Conservation (phyloP, 1,140 invertebrate genomes). For the Heliconius himera region DNA sequence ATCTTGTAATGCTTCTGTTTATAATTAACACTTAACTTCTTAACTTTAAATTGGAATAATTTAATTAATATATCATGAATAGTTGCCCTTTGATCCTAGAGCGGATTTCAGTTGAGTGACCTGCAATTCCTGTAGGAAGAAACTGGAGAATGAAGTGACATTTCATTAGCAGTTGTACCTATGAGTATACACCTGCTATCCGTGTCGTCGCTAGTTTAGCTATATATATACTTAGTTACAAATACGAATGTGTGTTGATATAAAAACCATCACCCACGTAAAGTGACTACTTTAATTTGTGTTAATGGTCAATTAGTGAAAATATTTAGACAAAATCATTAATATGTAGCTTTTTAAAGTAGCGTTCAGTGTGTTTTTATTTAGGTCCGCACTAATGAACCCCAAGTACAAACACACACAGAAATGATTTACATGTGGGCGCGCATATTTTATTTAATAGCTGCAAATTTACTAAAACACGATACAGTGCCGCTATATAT, state of each 20-base stretch:
- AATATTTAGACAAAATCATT: conserved; percentile 19
- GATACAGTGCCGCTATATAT: conserved; percentile 17
- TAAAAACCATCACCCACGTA: background rate
- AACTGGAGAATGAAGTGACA: background rate
- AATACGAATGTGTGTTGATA: no score
- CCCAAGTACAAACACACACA: conserved; percentile 4
- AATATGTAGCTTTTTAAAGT: conserved; percentile 18
- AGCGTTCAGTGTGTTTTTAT: conserved; percentile 22
- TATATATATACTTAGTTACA: background rate
- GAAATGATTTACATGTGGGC: conserved; percentile 10
- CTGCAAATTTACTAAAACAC: conserved; percentile 22
- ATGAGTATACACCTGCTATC: background rate
- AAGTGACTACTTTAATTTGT: background rate
- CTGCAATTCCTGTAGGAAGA: background rate
- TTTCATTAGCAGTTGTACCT: background rate
- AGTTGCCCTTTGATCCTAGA: no score
- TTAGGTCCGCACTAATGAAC: conserved; percentile 27
- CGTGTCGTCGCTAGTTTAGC: background rate
- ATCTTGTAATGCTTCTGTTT: no score
- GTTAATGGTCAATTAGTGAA: conserved; percentile 27
- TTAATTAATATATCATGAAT: background rate
- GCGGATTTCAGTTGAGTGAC: background rate
- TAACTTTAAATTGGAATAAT: background rate
- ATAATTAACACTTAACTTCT: background rate
- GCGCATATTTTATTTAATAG: conserved; percentile 26